phyloP scores from a whole-genome alignment of 1,140 invertebrate species.

The Arctopsyche grandis region DNA sequence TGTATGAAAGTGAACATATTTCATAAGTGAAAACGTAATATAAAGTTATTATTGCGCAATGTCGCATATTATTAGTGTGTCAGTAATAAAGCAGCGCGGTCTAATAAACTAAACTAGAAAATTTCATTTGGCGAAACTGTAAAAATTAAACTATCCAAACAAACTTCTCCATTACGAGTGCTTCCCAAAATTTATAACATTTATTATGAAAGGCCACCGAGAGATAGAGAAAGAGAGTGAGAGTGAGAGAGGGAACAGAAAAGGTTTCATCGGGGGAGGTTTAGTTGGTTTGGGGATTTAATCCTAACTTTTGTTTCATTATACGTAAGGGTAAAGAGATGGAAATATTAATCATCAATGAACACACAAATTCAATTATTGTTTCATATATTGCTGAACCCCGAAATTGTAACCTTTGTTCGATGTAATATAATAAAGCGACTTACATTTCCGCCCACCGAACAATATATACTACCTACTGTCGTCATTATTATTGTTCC shows the following conservation, averaged over 20 bases:
- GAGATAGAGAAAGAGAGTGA: background rate
- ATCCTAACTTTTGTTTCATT: conserved; percentile 46
- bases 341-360: conserved; percentile 46
- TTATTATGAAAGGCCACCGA: conserved; percentile 24
- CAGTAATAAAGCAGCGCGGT: background rate
- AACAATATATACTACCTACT: conserved; percentile 33
- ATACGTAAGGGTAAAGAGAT: conserved; percentile 42
- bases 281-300: conserved; percentile 42
- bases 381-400: conserved; percentile 42
- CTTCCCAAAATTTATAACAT: conserved; percentile 29
- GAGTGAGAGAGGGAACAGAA: background rate
- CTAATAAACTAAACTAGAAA: conserved; percentile 22
- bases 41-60: too few relatives aligned
- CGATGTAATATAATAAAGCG: conserved; percentile 37
- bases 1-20: too few relatives aligned
- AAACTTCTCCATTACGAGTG: conserved; percentile 34
- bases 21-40: too few relatives aligned
- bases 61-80: background rate
- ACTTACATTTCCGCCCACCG: conserved; percentile 34
- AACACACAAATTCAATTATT: conserved; percentile 46
- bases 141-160: conserved; percentile 38
- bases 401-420: conserved; percentile 46
- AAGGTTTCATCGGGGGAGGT: conserved; percentile 26
- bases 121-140: conserved; percentile 14
- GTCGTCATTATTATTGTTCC: conserved; percentile 26